Percentiles rank a stretch among this genome's conserved stretches.
phyloP scores from a whole-genome alignment of 2,113 vertebrate species.

The Saguinus midas region DNA sequence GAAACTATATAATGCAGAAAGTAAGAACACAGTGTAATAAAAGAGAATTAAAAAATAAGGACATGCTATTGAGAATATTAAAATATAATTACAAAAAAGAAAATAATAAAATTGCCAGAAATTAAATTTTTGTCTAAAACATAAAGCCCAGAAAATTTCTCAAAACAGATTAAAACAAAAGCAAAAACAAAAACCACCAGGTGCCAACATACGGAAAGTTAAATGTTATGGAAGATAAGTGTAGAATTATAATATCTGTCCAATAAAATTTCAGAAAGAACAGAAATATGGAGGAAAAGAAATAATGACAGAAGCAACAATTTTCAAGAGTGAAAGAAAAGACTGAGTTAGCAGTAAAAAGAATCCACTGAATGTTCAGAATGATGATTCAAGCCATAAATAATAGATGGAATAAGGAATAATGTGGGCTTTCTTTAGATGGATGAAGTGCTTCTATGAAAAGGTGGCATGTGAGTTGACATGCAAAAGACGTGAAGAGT shows the following conservation, averaged over 20 bases:
- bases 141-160: neutral
- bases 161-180: neutral
- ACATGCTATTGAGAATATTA: neutral
- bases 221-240: neutral
- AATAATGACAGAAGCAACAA: neutral
- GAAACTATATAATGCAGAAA: neutral
- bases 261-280: neutral
- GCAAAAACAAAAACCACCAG: neutral
- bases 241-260: neutral
- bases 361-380: neutral
- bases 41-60: neutral
- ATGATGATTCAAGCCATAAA: neutral
- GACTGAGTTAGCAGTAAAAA: neutral
- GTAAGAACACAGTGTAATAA: neutral
- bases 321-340: neutral
- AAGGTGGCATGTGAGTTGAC: neutral
- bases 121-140: neutral
- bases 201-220: neutral
- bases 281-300: neutral
- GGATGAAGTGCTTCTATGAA: neutral
- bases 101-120: neutral
- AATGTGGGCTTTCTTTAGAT: neutral
- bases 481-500: neutral
- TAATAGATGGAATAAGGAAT: neutral
- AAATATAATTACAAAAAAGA: neutral